Evolutionary conservation across 2,888 invertebrate species (phyloP), one percentile per base, ranked within the genome.

Genomic region (Cryptocephalus primarius): DNA sequence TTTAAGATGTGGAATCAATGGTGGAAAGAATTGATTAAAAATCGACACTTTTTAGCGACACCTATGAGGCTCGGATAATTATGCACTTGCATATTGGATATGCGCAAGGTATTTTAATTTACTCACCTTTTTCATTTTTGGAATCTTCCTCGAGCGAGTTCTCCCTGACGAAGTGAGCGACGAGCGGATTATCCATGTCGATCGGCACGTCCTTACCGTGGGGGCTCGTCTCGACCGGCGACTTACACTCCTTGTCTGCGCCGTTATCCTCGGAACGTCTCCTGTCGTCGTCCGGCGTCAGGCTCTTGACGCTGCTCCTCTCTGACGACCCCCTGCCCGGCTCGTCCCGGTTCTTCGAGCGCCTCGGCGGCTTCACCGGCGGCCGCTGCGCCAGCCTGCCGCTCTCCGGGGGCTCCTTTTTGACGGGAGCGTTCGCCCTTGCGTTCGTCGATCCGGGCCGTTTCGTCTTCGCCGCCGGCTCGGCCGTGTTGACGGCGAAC

Each of bases 401-500:
- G 11, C 11, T 3, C 14, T 8, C 41, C 9, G 6, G 36, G 11
- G 12, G 12, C 12, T 36, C 36, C 36, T n/a, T n/a, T 36, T 11
- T 36, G 36, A 6, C 12, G 36, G 36, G 36, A n/a, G n/a, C 11
- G 11, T 36, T n/a, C 4, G 11, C 36, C 6, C 36, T 36, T n/a
- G 4, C 6, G 36, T 11, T 36, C 12, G n/a, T 36, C 36, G n/a
- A 11, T 54, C 33, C 8, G 52, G 42, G 42, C 8, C n/a, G 33
- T 11, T 32, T 42, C 12, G 33, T 6, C 67, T 70, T 61, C 64
- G 68, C 51, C 65, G 70, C 60, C 63, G 68, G 40, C 63, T 55
- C 58, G 4, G 59, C 54, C 11, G 40, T 40, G 48, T 65, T 68
- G 4, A 79, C 75, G 6, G 89, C 87, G 62, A 90, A 88, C 69